Percentiles rank a stretch among this genome's conserved stretches.
Conservation (phyloP, 1,140 invertebrate genomes). For the Proctacanthus coquilletti region DNA sequence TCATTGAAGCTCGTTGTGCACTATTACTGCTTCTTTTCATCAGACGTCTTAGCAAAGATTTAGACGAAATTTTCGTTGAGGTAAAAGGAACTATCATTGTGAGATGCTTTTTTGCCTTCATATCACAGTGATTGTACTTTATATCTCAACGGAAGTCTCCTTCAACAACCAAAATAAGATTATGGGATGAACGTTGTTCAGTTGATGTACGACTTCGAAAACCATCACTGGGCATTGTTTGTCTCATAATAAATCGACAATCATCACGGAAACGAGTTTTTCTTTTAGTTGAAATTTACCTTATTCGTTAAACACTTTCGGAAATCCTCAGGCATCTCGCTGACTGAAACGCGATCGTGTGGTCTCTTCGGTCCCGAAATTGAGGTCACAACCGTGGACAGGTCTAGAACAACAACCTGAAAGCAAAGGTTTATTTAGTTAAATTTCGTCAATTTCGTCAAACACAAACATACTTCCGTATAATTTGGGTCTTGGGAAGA, state of each 20-base stretch:
- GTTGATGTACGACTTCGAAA: slow-evolving; percentile 26
- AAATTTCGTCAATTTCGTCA: no score
- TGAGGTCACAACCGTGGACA: slow-evolving; percentile 79
- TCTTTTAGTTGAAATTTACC: slow-evolving; percentile 45
- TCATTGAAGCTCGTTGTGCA: slow-evolving; percentile 30
- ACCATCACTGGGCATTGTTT: slow-evolving; percentile 46
- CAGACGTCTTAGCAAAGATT: no score
- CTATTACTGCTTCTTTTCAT: no score
- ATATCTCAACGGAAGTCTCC: slow-evolving; percentile 5
- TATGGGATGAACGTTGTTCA: slow-evolving; percentile 35
- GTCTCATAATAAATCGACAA: slow-evolving; percentile 30
- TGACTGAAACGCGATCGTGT: slow-evolving; percentile 85
- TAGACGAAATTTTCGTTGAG: slow-evolving; percentile 3
- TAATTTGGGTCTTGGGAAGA: slow-evolving; percentile 69
- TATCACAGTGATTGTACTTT: slow-evolving; percentile 13
- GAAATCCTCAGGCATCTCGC: slow-evolving; percentile 85
- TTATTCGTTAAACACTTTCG: slow-evolving; percentile 73
- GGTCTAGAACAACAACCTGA: slow-evolving; percentile 72
- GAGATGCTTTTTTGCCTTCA: slow-evolving; percentile 4
- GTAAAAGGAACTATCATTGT: slow-evolving; percentile 11
- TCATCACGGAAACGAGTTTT: not conserved
- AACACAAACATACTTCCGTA: slow-evolving; percentile 42
- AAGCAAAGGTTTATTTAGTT: not conserved
- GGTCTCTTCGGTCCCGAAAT: slow-evolving; percentile 94
- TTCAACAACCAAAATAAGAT: slow-evolving; percentile 12